A percentile compares a stretch with the other conserved stretches of the same genome.
Evolutionary conservation across 2,113 vertebrate species (phyloP).

Genomic region (Tamias sibiricus): DNA sequence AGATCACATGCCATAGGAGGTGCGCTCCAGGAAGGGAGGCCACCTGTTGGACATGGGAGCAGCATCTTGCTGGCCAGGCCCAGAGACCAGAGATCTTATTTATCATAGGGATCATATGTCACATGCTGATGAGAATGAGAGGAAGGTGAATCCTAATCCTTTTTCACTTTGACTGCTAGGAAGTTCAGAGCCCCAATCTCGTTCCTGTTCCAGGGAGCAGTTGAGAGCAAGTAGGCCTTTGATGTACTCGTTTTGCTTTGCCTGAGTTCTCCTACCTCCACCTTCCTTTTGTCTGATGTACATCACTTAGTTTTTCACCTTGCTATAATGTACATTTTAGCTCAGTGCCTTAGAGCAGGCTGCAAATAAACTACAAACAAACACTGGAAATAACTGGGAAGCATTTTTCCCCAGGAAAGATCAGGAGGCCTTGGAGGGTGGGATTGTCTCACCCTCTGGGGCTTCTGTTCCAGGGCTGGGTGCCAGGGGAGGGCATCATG

Average conservation of each 20-base stretch:
- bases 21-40: not conserved
- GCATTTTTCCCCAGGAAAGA: not conserved
- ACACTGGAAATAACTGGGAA: not conserved
- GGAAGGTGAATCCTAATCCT: not conserved
- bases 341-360: not conserved
- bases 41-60: not conserved
- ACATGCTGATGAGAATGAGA: not conserved
- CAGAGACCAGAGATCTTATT: not conserved
- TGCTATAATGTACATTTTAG: not conserved
- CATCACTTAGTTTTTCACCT: not conserved
- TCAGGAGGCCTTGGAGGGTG: not conserved
- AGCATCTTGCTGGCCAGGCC: not conserved
- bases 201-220: not conserved
- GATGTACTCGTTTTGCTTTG: too few species aligned
- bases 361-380: not conserved
- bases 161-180: slow-evolving; percentile 29
- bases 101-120: not conserved
- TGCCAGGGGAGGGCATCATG: not conserved
- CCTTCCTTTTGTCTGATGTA: not conserved
- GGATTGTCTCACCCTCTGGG: not conserved
- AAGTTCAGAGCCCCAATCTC: not conserved
- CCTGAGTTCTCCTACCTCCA: not conserved
- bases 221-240: not conserved
- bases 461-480: not conserved
- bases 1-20: not conserved